Evolutionary conservation across 1,140 invertebrate genomes (phyloP).

Genomic region (Acromyrmex echinatior): DNA sequence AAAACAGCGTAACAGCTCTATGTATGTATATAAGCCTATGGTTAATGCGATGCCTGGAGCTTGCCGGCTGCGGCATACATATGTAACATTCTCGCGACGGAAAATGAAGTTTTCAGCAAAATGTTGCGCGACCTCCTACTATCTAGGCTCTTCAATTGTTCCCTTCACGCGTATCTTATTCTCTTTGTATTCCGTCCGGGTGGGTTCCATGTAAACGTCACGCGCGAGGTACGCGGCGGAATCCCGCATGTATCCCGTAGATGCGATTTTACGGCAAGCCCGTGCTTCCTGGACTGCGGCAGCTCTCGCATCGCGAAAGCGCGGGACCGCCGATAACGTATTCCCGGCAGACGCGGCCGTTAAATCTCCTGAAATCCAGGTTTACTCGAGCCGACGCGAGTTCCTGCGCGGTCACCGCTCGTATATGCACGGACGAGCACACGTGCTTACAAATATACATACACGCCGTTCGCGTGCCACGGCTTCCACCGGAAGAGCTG

Average conservation of each 20-base stretch:
- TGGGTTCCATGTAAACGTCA: slow-evolving; percentile 27
- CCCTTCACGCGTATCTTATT: not conserved
- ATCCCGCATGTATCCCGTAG: not conserved
- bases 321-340: slow-evolving; percentile 44
- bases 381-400: slow-evolving; percentile 31
- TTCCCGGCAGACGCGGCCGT: slow-evolving; percentile 49
- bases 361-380: slow-evolving; percentile 52
- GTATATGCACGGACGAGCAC: not conserved
- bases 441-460: slow-evolving; percentile 3
- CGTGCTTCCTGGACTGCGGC: not conserved
- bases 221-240: not conserved
- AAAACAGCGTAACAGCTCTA: too few species aligned
- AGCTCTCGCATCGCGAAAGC: not conserved
- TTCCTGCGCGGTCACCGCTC: slow-evolving; percentile 32
- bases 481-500: slow-evolving; percentile 50
- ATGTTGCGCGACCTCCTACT: not conserved
- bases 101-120: slow-evolving; percentile 8
- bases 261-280: slow-evolving; percentile 32
- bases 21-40: too few species aligned
- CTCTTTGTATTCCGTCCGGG: slow-evolving; percentile 27
- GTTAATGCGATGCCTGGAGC: not conserved
- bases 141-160: slow-evolving; percentile 4
- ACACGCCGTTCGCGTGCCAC: slow-evolving; percentile 48
- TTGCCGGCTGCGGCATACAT: not conserved
- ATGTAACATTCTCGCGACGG: too few species aligned